Evolutionary conservation across 2,888 invertebrate species (phyloP).

Genomic region (Bugula neritina): DNA sequence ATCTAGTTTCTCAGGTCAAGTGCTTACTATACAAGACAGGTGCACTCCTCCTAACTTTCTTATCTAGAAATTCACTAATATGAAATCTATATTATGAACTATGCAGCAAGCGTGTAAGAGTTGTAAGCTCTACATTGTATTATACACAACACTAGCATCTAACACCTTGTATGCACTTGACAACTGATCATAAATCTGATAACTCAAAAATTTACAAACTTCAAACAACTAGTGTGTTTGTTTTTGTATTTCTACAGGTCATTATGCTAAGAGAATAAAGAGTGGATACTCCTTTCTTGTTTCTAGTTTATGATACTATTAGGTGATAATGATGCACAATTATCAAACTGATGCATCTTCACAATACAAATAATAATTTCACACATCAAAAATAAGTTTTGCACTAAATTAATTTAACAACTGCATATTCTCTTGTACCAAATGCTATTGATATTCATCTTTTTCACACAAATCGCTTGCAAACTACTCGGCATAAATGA

Average conservation of each 20-base stretch:
- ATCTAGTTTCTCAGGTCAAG: no score
- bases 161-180: conserved; percentile 12
- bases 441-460: no score
- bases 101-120: no score
- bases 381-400: no score
- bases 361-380: no score
- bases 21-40: neutral
- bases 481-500: no score
- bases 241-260: conserved; percentile 17
- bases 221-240: conserved; percentile 25
- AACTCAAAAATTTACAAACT: conserved; percentile 18
- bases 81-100: neutral
- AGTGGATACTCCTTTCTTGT: neutral
- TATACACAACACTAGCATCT: neutral
- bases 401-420: no score
- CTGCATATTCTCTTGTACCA: no score
- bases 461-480: no score
- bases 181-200: neutral
- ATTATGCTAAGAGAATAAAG: conserved; percentile 13
- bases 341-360: no score
- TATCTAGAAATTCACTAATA: neutral
- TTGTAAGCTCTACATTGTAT: neutral
- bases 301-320: neutral
- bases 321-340: neutral
- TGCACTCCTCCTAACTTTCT: neutral